Conservation (phyloP, 2,113 vertebrate genomes). For the Pedionomus torquatus region DNA sequence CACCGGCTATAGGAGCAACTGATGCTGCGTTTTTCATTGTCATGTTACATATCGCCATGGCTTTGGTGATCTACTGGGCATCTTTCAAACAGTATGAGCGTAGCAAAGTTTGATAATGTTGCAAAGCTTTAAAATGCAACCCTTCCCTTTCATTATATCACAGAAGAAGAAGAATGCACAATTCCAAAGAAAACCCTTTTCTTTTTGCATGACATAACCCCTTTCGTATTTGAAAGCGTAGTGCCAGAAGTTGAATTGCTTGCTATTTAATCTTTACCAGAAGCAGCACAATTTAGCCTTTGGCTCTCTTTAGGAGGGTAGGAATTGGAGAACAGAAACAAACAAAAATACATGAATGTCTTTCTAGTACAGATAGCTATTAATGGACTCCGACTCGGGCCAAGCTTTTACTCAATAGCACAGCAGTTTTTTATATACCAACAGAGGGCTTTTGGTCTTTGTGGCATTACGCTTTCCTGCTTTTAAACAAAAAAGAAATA, state of each 20-base stretch:
- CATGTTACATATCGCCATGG: not conserved
- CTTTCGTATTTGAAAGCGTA: not conserved
- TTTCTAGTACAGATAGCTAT: conserved; percentile 51
- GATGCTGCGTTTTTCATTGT: not conserved
- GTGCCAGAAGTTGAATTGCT: conserved; percentile 55
- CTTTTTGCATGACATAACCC: conserved; percentile 46
- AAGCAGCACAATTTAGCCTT: conserved; percentile 57
- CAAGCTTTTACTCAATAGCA: conserved; percentile 39
- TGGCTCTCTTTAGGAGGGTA: conserved; percentile 43
- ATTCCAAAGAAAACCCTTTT: conserved; percentile 46
- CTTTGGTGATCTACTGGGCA: not conserved
- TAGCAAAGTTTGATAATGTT: not conserved
- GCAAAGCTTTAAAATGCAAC: not conserved
- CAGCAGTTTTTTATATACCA: conserved; percentile 48
- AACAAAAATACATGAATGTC: conserved; percentile 54
- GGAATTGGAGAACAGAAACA: conserved; percentile 57
- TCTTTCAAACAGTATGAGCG: not conserved
- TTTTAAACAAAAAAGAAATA: conserved; percentile 39
- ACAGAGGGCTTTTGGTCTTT: conserved; percentile 63
- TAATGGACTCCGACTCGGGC: conserved; percentile 28
- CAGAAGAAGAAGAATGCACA: not conserved
- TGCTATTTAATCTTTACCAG: conserved; percentile 53
- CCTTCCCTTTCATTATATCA: not conserved
- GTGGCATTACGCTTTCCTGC: conserved; percentile 44
- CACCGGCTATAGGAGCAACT: not conserved